phyloP scores from a whole-genome alignment of 2,113 vertebrate species.

The Montifringilla adamsi region DNA sequence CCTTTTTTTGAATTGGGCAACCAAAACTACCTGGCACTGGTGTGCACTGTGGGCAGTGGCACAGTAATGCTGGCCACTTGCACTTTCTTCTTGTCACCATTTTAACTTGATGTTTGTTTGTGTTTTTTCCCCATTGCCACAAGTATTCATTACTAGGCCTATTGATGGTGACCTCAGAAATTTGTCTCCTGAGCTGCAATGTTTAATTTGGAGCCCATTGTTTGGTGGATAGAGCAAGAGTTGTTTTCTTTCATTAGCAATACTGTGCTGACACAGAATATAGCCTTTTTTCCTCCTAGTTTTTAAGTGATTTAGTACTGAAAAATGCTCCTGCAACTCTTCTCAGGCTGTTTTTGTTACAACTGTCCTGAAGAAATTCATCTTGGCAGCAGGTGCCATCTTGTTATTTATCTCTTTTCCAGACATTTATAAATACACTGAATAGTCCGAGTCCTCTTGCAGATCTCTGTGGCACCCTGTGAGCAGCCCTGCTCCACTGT shows the following conservation, averaged over 20 bases:
- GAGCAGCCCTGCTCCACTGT: not conserved
- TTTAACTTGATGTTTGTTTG: not conserved
- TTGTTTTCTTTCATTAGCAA: not conserved
- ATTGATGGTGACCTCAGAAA: not conserved
- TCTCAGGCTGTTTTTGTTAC: not conserved
- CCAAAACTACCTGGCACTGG: not conserved
- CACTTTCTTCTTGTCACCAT: not conserved
- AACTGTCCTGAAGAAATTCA: not conserved
- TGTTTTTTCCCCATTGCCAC: not conserved
- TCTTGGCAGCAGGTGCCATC: constrained; percentile 19
- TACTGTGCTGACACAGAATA: not conserved
- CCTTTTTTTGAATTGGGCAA: not conserved
- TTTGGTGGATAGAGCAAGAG: not conserved
- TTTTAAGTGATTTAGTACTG: not conserved
- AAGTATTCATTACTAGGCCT: not conserved
- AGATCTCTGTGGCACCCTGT: not conserved
- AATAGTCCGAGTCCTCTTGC: not conserved
- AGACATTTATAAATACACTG: not conserved
- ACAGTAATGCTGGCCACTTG: not conserved
- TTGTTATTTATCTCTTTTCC: constrained; percentile 13
- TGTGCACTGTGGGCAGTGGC: not conserved
- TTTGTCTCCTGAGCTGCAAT: not conserved
- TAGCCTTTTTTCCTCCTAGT: not conserved
- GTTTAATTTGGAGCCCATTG: not conserved
- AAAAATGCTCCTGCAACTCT: not conserved